A percentile compares a stretch with the other conserved stretches of the same genome.
Evolutionary conservation across 2,888 invertebrate species (phyloP).

Genomic region (Ryuthela nishihirai): DNA sequence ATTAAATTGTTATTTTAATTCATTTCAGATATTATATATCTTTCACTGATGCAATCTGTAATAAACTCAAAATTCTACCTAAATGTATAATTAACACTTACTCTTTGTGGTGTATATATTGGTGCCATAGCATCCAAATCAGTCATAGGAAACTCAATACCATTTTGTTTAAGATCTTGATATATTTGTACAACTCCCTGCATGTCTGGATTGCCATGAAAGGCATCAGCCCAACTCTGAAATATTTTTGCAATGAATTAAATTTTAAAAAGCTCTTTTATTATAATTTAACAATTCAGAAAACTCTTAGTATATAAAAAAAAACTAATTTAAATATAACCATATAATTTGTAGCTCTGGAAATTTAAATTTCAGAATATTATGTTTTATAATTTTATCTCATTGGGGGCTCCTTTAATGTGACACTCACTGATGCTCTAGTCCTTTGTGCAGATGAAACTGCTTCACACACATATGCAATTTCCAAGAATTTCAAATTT

Average conservation of each 20-base stretch:
- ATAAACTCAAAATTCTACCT: background rate
- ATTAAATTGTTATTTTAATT: no score
- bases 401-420: no score
- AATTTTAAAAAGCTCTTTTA: background rate
- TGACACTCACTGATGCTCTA: no score
- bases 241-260: slow-evolving; percentile 27
- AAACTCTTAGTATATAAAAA: no score
- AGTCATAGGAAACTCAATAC: slow-evolving; percentile 96
- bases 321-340: no score
- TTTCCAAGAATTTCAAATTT: no score
- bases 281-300: background rate
- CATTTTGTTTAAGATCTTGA: slow-evolving; percentile 87
- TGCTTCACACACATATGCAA: background rate
- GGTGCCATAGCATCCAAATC: slow-evolving; percentile 91
- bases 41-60: background rate
- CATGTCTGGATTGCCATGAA: slow-evolving; percentile 82
- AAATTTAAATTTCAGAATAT: no score
- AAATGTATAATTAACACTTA: slow-evolving; percentile 1
- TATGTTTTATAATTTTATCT: no score
- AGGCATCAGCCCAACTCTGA: slow-evolving; percentile 94
- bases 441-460: background rate
- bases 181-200: slow-evolving; percentile 89
- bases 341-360: no score
- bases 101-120: slow-evolving; percentile 85
- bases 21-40: no score